These are phyloP conservation scores for Phocoena phocoena DNA, from an alignment of 2,113 vertebrate species.

Conservation along the genomic window DNA sequence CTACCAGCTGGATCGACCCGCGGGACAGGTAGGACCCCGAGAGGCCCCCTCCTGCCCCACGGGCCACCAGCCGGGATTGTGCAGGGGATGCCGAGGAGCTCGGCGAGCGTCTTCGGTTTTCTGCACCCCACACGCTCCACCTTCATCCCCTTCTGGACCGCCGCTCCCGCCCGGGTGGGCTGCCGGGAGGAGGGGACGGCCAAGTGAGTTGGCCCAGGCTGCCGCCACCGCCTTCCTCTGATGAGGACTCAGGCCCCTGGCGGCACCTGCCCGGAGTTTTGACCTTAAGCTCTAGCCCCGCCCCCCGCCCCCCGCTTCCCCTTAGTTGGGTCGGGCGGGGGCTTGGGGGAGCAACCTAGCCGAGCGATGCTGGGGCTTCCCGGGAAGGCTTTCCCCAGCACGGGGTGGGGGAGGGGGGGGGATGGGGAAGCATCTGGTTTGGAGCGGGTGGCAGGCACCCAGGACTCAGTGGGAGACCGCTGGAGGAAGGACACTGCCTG, in stretches of 20 bases:
- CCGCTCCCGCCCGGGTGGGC: background rate
- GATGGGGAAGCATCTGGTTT: background rate
- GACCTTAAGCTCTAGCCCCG: conserved; percentile 66
- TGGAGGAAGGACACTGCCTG: background rate
- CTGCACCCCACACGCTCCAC: no score
- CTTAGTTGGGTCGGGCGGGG: background rate
- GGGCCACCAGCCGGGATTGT: background rate
- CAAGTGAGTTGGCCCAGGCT: background rate
- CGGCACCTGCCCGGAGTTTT: conserved; percentile 68
- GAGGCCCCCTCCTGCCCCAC: background rate
- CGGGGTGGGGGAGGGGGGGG: no score
- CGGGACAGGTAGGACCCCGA: conserved; percentile 91
- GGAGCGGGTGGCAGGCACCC: background rate
- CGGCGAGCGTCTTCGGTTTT: background rate
- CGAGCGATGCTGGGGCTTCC: background rate
- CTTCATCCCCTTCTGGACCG: background rate
- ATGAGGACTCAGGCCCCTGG: conserved; percentile 56
- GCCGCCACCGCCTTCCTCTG: background rate
- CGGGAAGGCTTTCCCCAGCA: background rate
- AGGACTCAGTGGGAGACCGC: background rate
- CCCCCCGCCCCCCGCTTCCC: background rate
- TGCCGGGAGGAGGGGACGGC: background rate
- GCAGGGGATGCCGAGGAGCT: background rate
- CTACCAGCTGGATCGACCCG: conserved; percentile 97
- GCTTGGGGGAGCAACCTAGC: background rate